phyloP scores from a whole-genome alignment of 2,113 vertebrate species.

The Osmerus eperlanus region DNA sequence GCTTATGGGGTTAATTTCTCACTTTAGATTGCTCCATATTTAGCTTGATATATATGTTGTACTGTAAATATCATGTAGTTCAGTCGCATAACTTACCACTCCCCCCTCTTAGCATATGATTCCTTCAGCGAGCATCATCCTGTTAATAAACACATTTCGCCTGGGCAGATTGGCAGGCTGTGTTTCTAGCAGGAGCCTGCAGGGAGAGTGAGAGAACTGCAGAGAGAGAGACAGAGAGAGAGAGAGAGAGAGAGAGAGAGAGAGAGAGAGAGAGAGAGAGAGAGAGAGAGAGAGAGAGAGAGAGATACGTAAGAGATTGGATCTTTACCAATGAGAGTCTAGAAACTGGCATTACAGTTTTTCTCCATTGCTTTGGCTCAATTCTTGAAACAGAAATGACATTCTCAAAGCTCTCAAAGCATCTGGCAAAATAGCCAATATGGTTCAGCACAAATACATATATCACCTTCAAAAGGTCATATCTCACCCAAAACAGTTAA shows the following conservation, averaged over 20 bases:
- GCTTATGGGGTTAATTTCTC: neutral
- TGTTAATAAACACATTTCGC: neutral
- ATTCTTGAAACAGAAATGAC: too few relatives aligned
- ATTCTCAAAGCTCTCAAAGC: too few relatives aligned
- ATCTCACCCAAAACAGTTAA: too few relatives aligned
- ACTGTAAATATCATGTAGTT: neutral
- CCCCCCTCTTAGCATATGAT: neutral
- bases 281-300: neutral
- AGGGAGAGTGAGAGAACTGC: neutral
- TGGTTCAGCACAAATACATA: too few relatives aligned
- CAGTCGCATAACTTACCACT: neutral
- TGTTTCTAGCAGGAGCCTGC: neutral
- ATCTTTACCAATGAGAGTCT: neutral
- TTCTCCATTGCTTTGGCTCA: too few relatives aligned
- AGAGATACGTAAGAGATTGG: neutral
- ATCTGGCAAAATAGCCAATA: too few relatives aligned
- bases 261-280: neutral
- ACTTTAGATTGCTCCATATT: too few relatives aligned
- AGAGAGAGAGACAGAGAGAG: neutral
- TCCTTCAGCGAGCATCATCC: neutral
- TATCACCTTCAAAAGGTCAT: too few relatives aligned
- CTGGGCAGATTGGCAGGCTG: neutral
- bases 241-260: neutral
- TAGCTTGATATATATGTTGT: too few relatives aligned
- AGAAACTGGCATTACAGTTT: neutral